phyloP scores from a whole-genome alignment of 2,888 invertebrate genomes.

The Erebia palarica region DNA sequence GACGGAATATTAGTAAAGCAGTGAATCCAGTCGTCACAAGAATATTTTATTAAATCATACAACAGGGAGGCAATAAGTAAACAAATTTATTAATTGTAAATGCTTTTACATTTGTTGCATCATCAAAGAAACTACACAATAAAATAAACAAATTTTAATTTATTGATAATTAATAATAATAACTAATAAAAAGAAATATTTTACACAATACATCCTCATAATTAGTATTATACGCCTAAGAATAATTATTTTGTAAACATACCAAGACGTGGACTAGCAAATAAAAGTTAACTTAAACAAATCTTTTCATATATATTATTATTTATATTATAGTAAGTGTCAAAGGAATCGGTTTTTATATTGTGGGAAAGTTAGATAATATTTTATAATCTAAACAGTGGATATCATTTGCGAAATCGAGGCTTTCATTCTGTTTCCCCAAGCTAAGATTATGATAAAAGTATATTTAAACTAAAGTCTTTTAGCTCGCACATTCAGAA shows the following conservation, averaged over 20 bases:
- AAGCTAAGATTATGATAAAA: neutral
- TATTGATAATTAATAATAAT: constrained; percentile 66
- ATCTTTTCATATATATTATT: constrained; percentile 44
- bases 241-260: constrained; percentile 71
- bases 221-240: constrained; percentile 81
- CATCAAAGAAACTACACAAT: constrained; percentile 44
- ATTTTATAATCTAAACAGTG: neutral
- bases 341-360: constrained; percentile 33
- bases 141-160: constrained; percentile 83
- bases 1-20: neutral
- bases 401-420: constrained; percentile 1
- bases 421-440: neutral
- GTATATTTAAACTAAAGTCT: neutral
- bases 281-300: constrained; percentile 75
- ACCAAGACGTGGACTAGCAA: constrained; percentile 80
- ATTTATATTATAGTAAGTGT: constrained; percentile 35
- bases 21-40: too few relatives aligned
- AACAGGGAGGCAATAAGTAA: constrained; percentile 24
- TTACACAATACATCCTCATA: constrained; percentile 81
- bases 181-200: constrained; percentile 79
- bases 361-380: constrained; percentile 25
- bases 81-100: constrained; percentile 28
- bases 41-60: constrained; percentile 15
- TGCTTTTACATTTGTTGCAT: constrained; percentile 21
- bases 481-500: neutral